A percentile compares a stretch with the other conserved stretches of the same genome.
These are phyloP conservation scores for Coptodon bakossiorum DNA, from an alignment of 2,113 vertebrate genomes.

Conservation along the genomic window DNA sequence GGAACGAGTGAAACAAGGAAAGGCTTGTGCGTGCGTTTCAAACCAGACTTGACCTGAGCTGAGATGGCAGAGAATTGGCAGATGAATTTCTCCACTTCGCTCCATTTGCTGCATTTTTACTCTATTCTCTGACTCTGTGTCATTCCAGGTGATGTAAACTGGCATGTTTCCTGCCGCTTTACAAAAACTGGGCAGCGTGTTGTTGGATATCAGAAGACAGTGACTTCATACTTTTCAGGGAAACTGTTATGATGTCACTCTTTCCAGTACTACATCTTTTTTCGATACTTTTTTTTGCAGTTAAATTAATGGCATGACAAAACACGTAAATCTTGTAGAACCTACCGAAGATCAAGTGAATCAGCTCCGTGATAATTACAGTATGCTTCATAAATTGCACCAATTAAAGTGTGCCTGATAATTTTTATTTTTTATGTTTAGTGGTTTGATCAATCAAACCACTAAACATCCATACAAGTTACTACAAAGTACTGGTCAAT, in stretches of 20 bases:
- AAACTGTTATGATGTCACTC: constrained; percentile 4
- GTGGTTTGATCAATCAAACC: background rate
- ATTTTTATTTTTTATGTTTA: background rate
- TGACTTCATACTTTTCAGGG: background rate
- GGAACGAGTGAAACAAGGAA: constrained; percentile 35
- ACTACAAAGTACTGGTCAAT: background rate
- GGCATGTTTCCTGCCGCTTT: constrained; percentile 18
- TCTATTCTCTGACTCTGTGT: constrained; percentile 15
- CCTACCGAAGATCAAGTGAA: accelerated
- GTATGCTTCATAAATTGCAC: background rate
- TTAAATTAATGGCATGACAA: background rate
- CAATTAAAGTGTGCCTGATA: background rate
- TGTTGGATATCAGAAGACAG: background rate
- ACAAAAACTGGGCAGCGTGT: constrained; percentile 9
- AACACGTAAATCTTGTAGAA: background rate
- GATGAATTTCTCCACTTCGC: constrained; percentile 24
- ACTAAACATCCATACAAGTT: background rate
- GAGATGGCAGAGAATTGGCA: constrained; percentile 35
- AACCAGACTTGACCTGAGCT: background rate
- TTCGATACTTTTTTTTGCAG: accelerated
- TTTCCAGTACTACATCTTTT: background rate
- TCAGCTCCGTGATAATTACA: background rate
- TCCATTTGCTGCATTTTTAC: constrained; percentile 13
- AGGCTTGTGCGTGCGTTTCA: constrained; percentile 5
- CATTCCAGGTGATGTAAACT: constrained; percentile 47